These are phyloP conservation scores for Romanogobio albipinnatus DNA, from an alignment of 2,113 vertebrate species.

Conservation along the genomic window DNA sequence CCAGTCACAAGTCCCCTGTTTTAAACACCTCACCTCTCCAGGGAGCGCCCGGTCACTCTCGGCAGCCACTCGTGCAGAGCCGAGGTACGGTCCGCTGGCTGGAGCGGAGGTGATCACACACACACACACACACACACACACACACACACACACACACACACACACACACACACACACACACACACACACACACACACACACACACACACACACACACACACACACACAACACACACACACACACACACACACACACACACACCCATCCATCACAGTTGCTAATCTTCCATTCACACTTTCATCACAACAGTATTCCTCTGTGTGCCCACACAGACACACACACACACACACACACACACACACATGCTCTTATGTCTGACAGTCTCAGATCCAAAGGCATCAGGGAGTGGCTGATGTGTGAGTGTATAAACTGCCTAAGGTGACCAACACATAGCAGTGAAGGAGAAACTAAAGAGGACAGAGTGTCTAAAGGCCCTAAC, in stretches of 20 bases:
- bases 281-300: conserved; percentile 25
- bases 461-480: conserved; percentile 16
- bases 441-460: conserved; percentile 29
- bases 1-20: conserved; percentile 39
- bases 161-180: background rate
- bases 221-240: background rate
- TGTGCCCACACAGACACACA: background rate
- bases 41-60: background rate
- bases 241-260: background rate
- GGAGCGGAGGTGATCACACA: background rate
- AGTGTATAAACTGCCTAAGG: conserved; percentile 28
- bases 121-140: background rate
- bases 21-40: conserved; percentile 32
- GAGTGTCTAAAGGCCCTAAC: too few relatives aligned
- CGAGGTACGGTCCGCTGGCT: background rate
- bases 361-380: background rate
- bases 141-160: background rate
- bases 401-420: background rate
- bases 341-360: background rate
- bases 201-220: background rate
- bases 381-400: background rate
- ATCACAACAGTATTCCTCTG: background rate
- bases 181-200: background rate
- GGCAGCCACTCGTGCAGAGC: background rate
- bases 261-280: background rate